Percentiles rank a stretch among this genome's conserved stretches.
Evolutionary conservation across 2,888 invertebrate genomes (phyloP).

Genomic region (Cephus spinipes): DNA sequence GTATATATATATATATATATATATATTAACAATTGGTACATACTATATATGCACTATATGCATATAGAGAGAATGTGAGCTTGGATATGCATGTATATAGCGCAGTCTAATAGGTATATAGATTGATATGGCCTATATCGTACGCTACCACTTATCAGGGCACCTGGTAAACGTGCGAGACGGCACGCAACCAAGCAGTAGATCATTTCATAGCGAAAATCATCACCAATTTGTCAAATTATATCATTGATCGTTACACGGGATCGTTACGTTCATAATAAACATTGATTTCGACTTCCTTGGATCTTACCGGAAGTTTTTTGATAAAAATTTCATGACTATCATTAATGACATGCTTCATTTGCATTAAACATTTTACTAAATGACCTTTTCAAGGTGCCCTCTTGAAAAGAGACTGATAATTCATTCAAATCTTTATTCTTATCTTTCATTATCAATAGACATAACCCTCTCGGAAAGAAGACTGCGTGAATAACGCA

Average conservation of each 20-base stretch:
- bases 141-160: constrained; percentile 16
- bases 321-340: neutral
- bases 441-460: neutral
- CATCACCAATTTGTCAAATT: neutral
- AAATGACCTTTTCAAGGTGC: neutral
- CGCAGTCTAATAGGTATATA: neutral
- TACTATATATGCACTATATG: too few relatives aligned
- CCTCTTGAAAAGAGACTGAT: neutral
- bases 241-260: neutral
- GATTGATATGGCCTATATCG: neutral
- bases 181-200: constrained; percentile 45
- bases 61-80: neutral
- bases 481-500: neutral
- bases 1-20: too few relatives aligned
- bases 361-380: neutral
- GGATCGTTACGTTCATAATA: neutral
- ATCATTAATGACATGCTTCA: neutral
- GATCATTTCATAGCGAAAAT: neutral
- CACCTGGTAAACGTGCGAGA: constrained; percentile 49
- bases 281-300: neutral
- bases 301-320: neutral
- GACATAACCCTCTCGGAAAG: neutral
- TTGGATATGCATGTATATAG: neutral
- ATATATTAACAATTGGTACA: too few relatives aligned
- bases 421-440: neutral